A percentile compares a stretch with the other conserved stretches of the same genome.
Evolutionary conservation across 2,888 invertebrate genomes (phyloP).

Genomic region (Philonicus albiceps): DNA sequence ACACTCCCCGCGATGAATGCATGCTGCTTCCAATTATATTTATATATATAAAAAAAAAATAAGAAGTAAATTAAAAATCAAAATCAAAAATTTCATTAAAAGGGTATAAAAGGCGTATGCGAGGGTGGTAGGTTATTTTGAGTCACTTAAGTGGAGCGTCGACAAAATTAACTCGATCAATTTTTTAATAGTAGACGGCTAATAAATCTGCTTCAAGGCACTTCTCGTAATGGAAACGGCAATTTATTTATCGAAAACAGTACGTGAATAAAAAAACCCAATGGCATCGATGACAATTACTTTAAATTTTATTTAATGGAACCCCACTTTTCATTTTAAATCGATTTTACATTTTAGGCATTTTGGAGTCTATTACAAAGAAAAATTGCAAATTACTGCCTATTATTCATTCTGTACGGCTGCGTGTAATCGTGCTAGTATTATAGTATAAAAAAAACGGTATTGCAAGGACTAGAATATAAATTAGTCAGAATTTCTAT

Average conservation of each 20-base stretch:
- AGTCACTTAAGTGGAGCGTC: background rate
- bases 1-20: conserved; percentile 42
- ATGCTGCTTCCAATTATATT: conserved; percentile 33
- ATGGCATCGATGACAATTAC: background rate
- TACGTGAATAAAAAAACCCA: background rate
- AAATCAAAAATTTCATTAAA: background rate
- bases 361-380: background rate
- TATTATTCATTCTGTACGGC: background rate
- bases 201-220: conserved; percentile 31
- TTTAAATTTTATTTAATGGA: background rate
- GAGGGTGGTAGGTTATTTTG: background rate
- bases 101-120: background rate
- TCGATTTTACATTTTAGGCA: background rate
- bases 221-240: background rate
- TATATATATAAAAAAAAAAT: too few species aligned
- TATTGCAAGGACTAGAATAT: background rate
- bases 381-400: background rate
- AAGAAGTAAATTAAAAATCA: background rate
- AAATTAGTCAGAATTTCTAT: background rate
- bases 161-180: conserved; percentile 8
- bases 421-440: background rate
- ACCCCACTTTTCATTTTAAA: background rate
- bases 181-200: background rate
- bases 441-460: background rate
- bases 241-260: background rate